phyloP scores from a whole-genome alignment of 2,888 invertebrate species.

The Trichopria drosophilae region DNA sequence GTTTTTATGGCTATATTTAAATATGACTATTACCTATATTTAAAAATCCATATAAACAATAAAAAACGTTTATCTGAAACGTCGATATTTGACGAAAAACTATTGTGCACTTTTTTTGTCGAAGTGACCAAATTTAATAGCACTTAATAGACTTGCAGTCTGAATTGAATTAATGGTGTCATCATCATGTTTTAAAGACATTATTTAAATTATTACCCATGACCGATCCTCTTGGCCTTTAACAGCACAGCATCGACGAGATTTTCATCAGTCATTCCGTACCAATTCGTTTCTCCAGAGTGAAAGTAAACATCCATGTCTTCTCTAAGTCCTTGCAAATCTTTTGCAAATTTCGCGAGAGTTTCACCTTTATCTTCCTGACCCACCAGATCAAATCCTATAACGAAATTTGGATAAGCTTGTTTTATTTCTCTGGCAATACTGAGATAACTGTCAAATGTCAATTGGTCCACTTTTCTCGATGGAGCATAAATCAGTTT shows the following conservation, averaged over 20 bases:
- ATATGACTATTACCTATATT: no score
- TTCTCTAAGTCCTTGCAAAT: constrained; percentile 55
- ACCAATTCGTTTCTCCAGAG: constrained; percentile 82
- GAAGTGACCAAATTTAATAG: no score
- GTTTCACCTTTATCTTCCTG: constrained; percentile 74
- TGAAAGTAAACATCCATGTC: constrained; percentile 69
- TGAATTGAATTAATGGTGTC: background rate
- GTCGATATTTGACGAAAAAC: background rate
- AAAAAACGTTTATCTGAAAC: background rate
- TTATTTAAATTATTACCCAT: constrained; percentile 61
- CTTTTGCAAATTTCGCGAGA: constrained; percentile 65
- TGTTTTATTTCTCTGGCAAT: constrained; percentile 55
- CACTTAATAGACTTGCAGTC: background rate
- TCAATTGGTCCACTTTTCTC: constrained; percentile 58
- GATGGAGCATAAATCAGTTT: constrained; percentile 71
- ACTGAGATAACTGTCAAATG: constrained; percentile 52
- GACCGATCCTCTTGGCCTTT: constrained; percentile 76
- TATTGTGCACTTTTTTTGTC: no score
- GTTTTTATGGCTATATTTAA: no score
- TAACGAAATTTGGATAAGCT: constrained; percentile 67
- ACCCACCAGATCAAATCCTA: constrained; percentile 81
- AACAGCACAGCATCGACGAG: constrained; percentile 77
- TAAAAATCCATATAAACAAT: background rate
- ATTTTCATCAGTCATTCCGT: constrained; percentile 72
- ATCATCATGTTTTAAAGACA: background rate